A percentile compares a stretch with the other conserved stretches of the same genome.
These are phyloP conservation scores for Parotocinclus haroldoi DNA, from an alignment of 2,797 vertebrate genomes.

Conservation along the genomic window DNA sequence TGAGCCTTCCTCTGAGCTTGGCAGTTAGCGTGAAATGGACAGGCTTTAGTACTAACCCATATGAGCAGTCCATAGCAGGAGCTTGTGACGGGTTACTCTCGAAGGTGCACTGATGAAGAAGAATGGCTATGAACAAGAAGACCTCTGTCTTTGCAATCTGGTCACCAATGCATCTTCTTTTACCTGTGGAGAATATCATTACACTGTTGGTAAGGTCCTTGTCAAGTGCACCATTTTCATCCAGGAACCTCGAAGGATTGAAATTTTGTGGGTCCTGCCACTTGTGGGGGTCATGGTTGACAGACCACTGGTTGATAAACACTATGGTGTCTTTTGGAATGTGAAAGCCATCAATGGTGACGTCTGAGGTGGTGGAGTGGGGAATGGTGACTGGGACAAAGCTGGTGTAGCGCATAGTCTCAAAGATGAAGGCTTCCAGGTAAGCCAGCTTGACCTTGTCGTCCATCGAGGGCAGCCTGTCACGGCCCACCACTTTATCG, in stretches of 20 bases:
- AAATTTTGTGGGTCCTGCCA: slow-evolving; percentile 88
- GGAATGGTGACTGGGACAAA: slow-evolving; percentile 93
- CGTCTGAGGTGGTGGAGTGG: slow-evolving; percentile 83
- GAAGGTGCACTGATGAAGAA: slow-evolving; percentile 90
- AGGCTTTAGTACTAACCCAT: slow-evolving; percentile 87
- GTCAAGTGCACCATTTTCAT: slow-evolving; percentile 78
- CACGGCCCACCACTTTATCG: slow-evolving; percentile 77
- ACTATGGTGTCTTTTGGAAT: slow-evolving; percentile 94
- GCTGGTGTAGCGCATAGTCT: slow-evolving; percentile 93
- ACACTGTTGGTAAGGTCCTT: slow-evolving; percentile 79
- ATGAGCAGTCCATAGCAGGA: slow-evolving; percentile 78
- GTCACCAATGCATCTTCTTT: slow-evolving; percentile 87
- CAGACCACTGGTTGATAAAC: slow-evolving; percentile 96
- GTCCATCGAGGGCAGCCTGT: slow-evolving; percentile 77
- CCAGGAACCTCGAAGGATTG: slow-evolving; percentile 83
- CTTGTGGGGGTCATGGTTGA: slow-evolving; percentile 89
- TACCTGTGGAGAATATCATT: slow-evolving; percentile 91
- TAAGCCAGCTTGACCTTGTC: slow-evolving; percentile 81
- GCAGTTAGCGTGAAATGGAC: slow-evolving; percentile 77
- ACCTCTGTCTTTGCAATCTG: slow-evolving; percentile 86
- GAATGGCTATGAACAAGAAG: slow-evolving; percentile 83
- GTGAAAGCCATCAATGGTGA: slow-evolving; percentile 84
- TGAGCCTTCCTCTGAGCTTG: slow-evolving; percentile 77
- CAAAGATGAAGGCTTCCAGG: slow-evolving; percentile 88
- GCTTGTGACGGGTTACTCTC: slow-evolving; percentile 75